These are phyloP conservation scores for Poeciliopsis paucimaculata DNA, from an alignment of 2,797 vertebrate genomes.

Conservation along the genomic window DNA sequence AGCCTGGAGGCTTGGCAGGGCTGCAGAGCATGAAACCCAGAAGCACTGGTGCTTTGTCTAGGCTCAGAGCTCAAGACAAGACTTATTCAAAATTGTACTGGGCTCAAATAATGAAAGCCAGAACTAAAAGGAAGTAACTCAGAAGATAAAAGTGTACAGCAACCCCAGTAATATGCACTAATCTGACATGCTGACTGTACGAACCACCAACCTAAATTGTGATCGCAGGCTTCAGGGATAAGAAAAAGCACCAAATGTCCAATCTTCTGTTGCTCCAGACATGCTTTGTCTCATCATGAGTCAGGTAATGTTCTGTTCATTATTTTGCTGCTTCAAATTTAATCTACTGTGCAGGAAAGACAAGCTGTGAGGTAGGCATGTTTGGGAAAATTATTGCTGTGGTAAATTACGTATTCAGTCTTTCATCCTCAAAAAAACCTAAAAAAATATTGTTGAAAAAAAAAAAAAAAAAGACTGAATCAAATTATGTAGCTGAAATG, in stretches of 20 bases:
- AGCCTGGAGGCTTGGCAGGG: constrained; percentile 11
- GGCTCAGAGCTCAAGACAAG: background rate
- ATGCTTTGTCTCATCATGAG: constrained; percentile 57
- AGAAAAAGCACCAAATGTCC: constrained; percentile 53
- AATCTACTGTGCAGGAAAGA: constrained; percentile 53
- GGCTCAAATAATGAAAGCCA: background rate
- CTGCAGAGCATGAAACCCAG: constrained; percentile 21
- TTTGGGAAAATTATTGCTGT: constrained; percentile 64
- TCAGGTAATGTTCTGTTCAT: constrained; percentile 74
- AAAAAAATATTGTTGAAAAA: background rate
- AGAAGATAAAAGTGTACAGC: background rate
- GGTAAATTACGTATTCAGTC: constrained; percentile 60
- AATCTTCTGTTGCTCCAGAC: constrained; percentile 53
- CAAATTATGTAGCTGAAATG: constrained; percentile 31
- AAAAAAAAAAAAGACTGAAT: background rate
- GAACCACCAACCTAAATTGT: constrained; percentile 21
- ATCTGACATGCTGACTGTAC: constrained; percentile 16
- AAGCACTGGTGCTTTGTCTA: background rate
- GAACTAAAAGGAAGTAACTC: background rate
- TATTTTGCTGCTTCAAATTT: constrained; percentile 68
- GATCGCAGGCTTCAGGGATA: constrained; percentile 18
- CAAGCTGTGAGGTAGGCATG: constrained; percentile 64
- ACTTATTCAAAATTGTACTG: background rate
- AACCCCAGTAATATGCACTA: background rate
- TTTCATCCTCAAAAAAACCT: constrained; percentile 54